Percentiles rank a stretch among this genome's conserved stretches.
These are phyloP conservation scores for Acanthosepion lycidas DNA, from an alignment of 2,888 invertebrate genomes.

Conservation along the genomic window DNA sequence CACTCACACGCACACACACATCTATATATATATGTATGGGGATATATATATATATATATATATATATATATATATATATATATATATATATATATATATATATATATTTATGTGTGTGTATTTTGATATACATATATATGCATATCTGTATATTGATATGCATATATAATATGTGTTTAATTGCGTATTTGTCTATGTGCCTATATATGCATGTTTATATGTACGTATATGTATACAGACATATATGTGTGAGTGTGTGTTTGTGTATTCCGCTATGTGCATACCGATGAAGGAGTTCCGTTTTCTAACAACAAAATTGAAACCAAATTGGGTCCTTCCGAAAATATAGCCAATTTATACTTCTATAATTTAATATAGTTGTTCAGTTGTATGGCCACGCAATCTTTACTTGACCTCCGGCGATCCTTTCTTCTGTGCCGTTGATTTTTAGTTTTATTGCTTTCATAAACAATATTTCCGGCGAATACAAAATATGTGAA, in stretches of 20 bases:
- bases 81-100: neutral
- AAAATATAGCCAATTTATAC: neutral
- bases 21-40: neutral
- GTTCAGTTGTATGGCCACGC: neutral
- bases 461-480: constrained; percentile 33
- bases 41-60: neutral
- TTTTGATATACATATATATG: too few species aligned
- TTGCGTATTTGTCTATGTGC: too few species aligned
- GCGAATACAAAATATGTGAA: neutral
- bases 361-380: neutral
- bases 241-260: neutral
- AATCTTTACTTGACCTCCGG: neutral
- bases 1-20: too few species aligned
- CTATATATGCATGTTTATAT: neutral
- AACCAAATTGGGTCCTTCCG: neutral
- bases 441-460: neutral
- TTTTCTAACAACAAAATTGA: neutral
- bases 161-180: too few species aligned
- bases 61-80: neutral
- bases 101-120: neutral
- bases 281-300: neutral
- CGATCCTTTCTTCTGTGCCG: neutral
- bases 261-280: neutral
- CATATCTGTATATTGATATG: too few species aligned
- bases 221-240: neutral